Percentiles rank a stretch among this genome's conserved stretches.
Conservation (phyloP, 2,113 vertebrate genomes). For the Oreotrochilus melanogaster region DNA sequence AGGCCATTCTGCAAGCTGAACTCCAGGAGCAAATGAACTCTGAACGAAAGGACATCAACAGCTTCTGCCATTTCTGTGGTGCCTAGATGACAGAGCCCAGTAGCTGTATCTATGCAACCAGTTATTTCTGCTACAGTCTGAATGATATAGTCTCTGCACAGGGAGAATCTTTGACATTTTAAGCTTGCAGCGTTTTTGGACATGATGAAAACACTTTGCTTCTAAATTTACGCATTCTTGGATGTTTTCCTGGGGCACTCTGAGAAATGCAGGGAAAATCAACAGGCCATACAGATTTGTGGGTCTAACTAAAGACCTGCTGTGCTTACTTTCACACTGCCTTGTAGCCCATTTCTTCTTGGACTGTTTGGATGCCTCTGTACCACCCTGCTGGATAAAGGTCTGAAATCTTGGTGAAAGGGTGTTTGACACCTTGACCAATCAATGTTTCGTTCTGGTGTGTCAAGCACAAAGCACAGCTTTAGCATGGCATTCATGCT, state of each 20-base stretch:
- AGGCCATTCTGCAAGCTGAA: not conserved
- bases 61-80: not conserved
- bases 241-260: not conserved
- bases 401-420: not conserved
- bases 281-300: rapidly evolving
- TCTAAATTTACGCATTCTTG: not conserved
- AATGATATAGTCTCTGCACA: not conserved
- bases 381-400: not conserved
- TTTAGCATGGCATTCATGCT: not conserved
- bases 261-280: not conserved
- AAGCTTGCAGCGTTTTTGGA: not conserved
- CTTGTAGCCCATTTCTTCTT: not conserved
- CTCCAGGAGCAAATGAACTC: not conserved
- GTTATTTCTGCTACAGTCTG: not conserved
- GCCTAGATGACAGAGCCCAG: not conserved
- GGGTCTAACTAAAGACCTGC: not conserved
- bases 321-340: not conserved
- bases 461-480: not conserved
- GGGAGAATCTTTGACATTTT: not conserved
- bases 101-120: not conserved
- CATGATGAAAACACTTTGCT: not conserved
- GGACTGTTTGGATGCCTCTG: not conserved
- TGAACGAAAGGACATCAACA: not conserved
- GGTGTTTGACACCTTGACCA: not conserved
- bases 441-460: not conserved